phyloP scores from a whole-genome alignment of 2,888 invertebrate genomes.

The Piscicola geometra region DNA sequence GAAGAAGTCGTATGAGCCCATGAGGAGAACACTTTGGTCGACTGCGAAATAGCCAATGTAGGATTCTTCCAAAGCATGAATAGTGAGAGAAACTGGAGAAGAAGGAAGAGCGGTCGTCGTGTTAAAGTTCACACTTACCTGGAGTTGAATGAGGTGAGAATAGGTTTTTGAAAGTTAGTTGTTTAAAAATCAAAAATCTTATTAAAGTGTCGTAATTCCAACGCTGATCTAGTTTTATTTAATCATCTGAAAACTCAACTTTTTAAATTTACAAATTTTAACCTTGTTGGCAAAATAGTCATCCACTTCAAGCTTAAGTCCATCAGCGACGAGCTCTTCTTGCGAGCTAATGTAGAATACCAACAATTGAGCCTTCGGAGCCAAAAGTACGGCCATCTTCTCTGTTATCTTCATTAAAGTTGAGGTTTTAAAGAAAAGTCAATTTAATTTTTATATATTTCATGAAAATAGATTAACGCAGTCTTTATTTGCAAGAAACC shows the following conservation, averaged over 20 bases:
- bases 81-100: neutral
- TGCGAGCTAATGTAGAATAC: slow-evolving; percentile 1
- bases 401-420: too few relatives aligned
- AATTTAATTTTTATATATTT: neutral
- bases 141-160: too few relatives aligned
- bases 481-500: neutral
- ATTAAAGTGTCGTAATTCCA: too few relatives aligned
- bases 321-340: neutral
- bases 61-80: neutral
- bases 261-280: too few relatives aligned
- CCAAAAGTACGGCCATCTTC: neutral
- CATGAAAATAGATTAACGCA: neutral
- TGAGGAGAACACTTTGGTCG: slow-evolving; percentile 4
- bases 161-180: too few relatives aligned
- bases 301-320: neutral
- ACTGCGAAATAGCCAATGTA: neutral
- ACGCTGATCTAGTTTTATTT: too few relatives aligned
- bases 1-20: slow-evolving; percentile 6
- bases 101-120: neutral
- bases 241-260: too few relatives aligned
- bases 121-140: neutral
- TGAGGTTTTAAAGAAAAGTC: neutral
- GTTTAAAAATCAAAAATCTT: too few relatives aligned
- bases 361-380: neutral
- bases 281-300: slow-evolving; percentile 7